Evolutionary conservation across 35 echinoderm and acorn worm species (phyloP).

Genomic region (Holothuria glaberrima): DNA sequence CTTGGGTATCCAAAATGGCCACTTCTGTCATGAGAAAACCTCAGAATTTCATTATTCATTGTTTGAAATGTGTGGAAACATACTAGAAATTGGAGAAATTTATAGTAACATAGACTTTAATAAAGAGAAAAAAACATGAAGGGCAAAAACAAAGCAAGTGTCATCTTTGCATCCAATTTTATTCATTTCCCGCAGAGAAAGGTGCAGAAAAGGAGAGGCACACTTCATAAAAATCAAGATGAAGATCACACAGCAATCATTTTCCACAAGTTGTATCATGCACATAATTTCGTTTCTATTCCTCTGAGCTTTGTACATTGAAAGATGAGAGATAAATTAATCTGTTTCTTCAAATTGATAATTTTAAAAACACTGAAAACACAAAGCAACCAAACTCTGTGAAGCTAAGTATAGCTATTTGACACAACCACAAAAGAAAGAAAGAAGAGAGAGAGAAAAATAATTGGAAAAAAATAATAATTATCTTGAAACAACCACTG

Average conservation of each 20-base stretch:
- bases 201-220: slow-evolving; percentile 54
- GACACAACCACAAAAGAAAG: background rate
- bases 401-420: slow-evolving; percentile 1
- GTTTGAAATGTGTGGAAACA: too few relatives aligned
- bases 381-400: background rate
- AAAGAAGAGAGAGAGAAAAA: background rate
- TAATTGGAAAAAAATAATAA: too few relatives aligned
- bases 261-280: slow-evolving; percentile 35
- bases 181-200: slow-evolving; percentile 45
- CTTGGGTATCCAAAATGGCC: too few relatives aligned
- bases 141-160: background rate
- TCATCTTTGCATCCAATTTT: slow-evolving; percentile 57
- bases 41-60: too few relatives aligned
- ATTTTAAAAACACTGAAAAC: slow-evolving; percentile 7
- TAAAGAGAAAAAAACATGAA: background rate
- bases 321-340: slow-evolving; percentile 39
- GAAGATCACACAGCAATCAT: slow-evolving; percentile 51
- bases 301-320: slow-evolving; percentile 51
- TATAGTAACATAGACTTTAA: background rate
- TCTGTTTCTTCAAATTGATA: slow-evolving; percentile 27
- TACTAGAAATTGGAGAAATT: too few relatives aligned
- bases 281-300: slow-evolving; percentile 44
- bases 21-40: too few relatives aligned
- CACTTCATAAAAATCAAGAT: slow-evolving; percentile 54
- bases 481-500: too few relatives aligned